Percentiles rank a stretch among this genome's conserved stretches.
These are phyloP conservation scores for Mormyrus iriodes DNA, from an alignment of 2,113 vertebrate species.

Conservation along the genomic window DNA sequence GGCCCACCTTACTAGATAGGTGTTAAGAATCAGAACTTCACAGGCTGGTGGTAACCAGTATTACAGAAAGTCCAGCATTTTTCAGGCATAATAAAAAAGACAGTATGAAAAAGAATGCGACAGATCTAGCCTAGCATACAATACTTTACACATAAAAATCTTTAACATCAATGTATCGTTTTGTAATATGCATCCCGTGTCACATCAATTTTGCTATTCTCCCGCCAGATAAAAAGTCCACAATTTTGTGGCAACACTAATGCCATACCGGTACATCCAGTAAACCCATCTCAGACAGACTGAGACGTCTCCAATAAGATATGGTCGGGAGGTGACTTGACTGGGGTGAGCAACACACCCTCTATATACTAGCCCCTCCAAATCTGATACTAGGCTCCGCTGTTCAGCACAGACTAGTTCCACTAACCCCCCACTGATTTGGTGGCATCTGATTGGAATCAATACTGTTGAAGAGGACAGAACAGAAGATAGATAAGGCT, in stretches of 20 bases:
- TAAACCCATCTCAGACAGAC: not conserved
- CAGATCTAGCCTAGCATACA: not conserved
- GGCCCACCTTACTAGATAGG: not conserved
- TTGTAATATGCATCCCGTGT: not conserved
- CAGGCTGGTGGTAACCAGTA: not conserved
- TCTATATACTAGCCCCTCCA: not conserved
- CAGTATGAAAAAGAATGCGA: not conserved
- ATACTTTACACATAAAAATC: not conserved
- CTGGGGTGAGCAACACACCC: not conserved
- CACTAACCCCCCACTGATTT: slow-evolving; percentile 46
- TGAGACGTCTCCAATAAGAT: slow-evolving; percentile 16
- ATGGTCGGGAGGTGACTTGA: not conserved
- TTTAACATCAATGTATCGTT: not conserved
- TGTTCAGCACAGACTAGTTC: slow-evolving; percentile 45
- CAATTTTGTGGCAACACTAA: not conserved
- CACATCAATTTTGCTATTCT: not conserved
- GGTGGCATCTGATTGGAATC: slow-evolving; percentile 57
- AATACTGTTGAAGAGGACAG: slow-evolving; percentile 43
- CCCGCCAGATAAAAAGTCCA: not conserved
- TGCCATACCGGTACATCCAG: not conserved
- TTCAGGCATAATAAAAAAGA: not conserved
- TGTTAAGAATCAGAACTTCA: not conserved
- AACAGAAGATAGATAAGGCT: slow-evolving; percentile 19
- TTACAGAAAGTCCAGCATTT: not conserved
- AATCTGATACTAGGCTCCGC: slow-evolving; percentile 36